Conservation (phyloP, 2,113 vertebrate genomes). For the Lagopus muta region DNA sequence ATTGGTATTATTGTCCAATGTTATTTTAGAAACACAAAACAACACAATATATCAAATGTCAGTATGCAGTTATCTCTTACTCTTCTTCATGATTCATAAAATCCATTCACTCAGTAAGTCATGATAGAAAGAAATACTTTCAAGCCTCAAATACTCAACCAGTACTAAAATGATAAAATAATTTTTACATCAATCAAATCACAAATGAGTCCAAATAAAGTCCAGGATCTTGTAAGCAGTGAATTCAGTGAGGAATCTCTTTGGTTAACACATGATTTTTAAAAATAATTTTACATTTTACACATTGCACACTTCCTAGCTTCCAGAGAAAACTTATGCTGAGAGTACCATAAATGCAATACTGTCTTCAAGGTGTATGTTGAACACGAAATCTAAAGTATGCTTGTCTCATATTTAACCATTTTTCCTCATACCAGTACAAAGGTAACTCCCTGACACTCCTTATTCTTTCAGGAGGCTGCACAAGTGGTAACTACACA, state of each 20-base stretch:
- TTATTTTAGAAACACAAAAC: not conserved
- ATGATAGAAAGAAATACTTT: not conserved
- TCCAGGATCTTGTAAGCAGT: not conserved
- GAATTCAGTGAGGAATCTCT: not conserved
- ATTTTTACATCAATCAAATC: not conserved
- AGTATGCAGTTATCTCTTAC: not conserved
- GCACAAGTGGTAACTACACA: fast-evolving
- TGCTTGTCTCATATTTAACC: not conserved
- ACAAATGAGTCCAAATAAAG: not conserved
- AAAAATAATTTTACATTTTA: not conserved
- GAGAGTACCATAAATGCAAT: not conserved
- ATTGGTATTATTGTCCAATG: not conserved
- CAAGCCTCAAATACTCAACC: not conserved
- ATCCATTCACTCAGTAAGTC: not conserved
- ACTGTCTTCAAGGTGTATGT: not conserved
- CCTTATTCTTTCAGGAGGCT: not conserved
- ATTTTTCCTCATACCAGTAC: fast-evolving
- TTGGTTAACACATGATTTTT: fast-evolving
- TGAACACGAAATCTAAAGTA: not conserved
- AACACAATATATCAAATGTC: not conserved
- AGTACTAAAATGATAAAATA: not conserved
- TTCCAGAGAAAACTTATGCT: not conserved
- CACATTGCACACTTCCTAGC: not conserved
- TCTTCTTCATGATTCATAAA: not conserved
- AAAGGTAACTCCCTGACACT: not conserved